Conservation (phyloP, 2,797 vertebrate species). For the Acanthis flammea region DNA sequence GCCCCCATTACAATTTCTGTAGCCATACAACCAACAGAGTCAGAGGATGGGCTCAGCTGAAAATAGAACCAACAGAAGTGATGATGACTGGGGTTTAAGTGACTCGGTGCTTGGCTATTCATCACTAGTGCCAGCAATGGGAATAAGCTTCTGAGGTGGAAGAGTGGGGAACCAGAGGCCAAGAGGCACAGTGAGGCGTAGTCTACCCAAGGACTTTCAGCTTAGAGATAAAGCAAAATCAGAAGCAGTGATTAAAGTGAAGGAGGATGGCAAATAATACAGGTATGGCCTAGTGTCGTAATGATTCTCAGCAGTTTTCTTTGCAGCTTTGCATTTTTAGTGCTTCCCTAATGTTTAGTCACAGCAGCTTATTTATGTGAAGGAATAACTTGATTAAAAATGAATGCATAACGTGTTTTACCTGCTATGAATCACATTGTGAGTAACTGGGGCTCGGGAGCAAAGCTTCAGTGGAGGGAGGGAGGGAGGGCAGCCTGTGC, state of each 20-base stretch:
- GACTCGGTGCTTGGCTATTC: neutral
- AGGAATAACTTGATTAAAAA: constrained; percentile 69
- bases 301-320: constrained; percentile 55
- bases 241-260: neutral
- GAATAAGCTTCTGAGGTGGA: neutral
- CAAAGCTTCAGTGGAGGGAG: neutral
- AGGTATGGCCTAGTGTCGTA: neutral
- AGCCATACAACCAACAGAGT: accelerated
- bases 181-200: neutral
- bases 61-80: neutral
- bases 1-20: neutral
- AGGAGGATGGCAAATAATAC: neutral
- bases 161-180: neutral
- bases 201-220: neutral
- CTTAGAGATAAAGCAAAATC: neutral
- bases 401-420: constrained; percentile 49
- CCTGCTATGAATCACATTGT: constrained; percentile 47
- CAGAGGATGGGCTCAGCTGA: neutral
- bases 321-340: constrained; percentile 51
- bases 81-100: neutral
- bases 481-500: neutral
- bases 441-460: neutral
- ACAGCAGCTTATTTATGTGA: constrained; percentile 57
- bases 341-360: constrained; percentile 51
- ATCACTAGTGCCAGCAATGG: neutral